These are phyloP conservation scores for Drosophila longiperda DNA, from an alignment of 2,888 invertebrate genomes.

Conservation along the genomic window DNA sequence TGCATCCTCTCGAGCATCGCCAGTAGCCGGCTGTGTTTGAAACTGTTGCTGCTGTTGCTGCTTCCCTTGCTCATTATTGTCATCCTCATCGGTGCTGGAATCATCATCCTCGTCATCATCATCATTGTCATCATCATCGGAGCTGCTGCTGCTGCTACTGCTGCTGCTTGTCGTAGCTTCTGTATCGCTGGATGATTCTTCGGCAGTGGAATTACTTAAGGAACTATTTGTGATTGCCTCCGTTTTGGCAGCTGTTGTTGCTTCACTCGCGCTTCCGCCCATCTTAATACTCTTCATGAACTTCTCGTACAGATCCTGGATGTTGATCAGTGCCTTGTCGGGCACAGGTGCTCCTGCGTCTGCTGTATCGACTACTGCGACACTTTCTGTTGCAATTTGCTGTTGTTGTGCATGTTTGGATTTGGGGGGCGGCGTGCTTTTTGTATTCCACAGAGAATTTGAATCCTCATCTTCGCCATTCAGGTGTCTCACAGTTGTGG, in stretches of 20 bases:
- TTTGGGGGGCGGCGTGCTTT: slow-evolving; percentile 69
- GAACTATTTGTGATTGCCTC: slow-evolving; percentile 45
- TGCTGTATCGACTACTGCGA: not conserved
- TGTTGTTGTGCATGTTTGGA: slow-evolving; percentile 22
- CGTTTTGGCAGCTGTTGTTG: slow-evolving; percentile 6
- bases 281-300: slow-evolving; percentile 83
- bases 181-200: slow-evolving; percentile 63
- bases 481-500: slow-evolving; percentile 2
- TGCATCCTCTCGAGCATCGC: slow-evolving; percentile 31
- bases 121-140: slow-evolving; percentile 36
- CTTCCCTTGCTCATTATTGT: slow-evolving; percentile 7
- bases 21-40: slow-evolving; percentile 10
- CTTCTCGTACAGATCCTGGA: slow-evolving; percentile 83
- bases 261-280: slow-evolving; percentile 48
- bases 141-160: slow-evolving; percentile 53
- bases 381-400: slow-evolving; percentile 7
- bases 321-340: slow-evolving; percentile 67
- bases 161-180: slow-evolving; percentile 53
- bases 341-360: not conserved
- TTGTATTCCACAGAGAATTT: slow-evolving; percentile 70
- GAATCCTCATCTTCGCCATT: slow-evolving; percentile 66
- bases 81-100: slow-evolving; percentile 42
- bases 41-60: slow-evolving; percentile 25
- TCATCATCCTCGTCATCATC: slow-evolving; percentile 27
- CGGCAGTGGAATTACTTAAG: slow-evolving; percentile 64